Evolutionary conservation across 2,113 vertebrate genomes (phyloP), one percentile per base, ranked within the genome.

Genomic region (Oceanodroma tethys): DNA sequence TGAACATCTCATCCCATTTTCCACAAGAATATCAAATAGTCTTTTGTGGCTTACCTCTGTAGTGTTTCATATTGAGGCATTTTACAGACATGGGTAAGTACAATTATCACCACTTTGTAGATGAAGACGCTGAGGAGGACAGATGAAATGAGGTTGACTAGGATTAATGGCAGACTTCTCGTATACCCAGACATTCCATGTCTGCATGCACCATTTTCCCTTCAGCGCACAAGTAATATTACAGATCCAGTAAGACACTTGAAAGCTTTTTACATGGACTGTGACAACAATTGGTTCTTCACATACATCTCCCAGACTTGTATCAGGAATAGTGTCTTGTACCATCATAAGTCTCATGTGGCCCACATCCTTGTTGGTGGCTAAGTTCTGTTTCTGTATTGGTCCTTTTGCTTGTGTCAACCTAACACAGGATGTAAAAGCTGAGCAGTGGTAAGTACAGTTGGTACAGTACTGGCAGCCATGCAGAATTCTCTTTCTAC

Each of bases 361-460:
- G 68, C 43, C 45, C 36, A 55, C 36, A 16, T 84, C 75, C 45
- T 38, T 76, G n/a, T 23, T 81, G 92, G 52, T 78, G 52, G 50
- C 68, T 29, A 16, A 30, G 21, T 66, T 93, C 20, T 74, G 47
- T 60, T 89, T 94, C 65, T 85, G 36, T 47, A 12, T 30, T 79
- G 62, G 66, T 94, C 62, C 29, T 94, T 94, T 87, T 89, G 62
- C 68, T 90, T 83, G 62, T 79, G 84, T 62, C 67, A 42, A 0
- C 13, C 1, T 65, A 52, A 73, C 56, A 67, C 65, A 30, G 91
- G 90, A 71, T 93, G 38, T 75, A 48, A 73, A 86, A 94, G 81
- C 93, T 95, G 76, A 76, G 78, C 89, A 91, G 58, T 47, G 97
- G 97, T 97, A 97, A 97, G 97, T 97, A 97, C 68, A 81, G 66